These are phyloP conservation scores for Apteryx owenii DNA, from an alignment of 2,113 vertebrate species.

Conservation along the genomic window DNA sequence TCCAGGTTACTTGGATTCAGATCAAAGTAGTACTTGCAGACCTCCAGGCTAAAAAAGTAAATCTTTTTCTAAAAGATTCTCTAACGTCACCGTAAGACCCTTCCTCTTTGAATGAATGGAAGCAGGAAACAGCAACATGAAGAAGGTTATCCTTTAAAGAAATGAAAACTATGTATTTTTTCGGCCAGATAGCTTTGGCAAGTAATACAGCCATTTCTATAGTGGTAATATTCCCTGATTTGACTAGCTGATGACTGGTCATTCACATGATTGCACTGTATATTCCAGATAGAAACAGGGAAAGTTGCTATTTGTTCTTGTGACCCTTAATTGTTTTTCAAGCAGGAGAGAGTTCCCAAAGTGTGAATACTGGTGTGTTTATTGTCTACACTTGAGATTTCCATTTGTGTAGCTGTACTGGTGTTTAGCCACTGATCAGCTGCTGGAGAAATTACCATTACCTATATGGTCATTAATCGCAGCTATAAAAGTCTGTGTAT, in stretches of 20 bases:
- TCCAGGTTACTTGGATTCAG: not conserved
- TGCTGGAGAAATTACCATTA: not conserved
- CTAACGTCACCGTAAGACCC: not conserved
- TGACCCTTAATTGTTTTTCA: not conserved
- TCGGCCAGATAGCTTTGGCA: not conserved
- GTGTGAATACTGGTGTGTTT: not conserved
- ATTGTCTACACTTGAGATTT: not conserved
- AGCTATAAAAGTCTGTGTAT: not conserved
- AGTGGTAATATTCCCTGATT: not conserved
- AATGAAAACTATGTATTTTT: not conserved
- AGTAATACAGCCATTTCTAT: not conserved
- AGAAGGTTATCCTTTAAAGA: not conserved
- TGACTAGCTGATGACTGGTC: not conserved
- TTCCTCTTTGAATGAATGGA: conserved; percentile 9
- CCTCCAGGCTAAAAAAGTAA: not conserved
- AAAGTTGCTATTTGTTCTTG: not conserved
- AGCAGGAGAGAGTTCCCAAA: not conserved
- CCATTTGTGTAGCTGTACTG: not conserved
- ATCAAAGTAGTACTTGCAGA: not conserved
- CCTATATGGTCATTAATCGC: not conserved
- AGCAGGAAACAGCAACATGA: not conserved
- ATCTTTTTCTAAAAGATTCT: not conserved
- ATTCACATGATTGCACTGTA: not conserved
- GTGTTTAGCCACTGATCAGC: not conserved
- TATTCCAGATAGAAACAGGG: not conserved